These are phyloP conservation scores for Octonoba sinensis DNA, from an alignment of 2,888 invertebrate genomes.

Conservation along the genomic window DNA sequence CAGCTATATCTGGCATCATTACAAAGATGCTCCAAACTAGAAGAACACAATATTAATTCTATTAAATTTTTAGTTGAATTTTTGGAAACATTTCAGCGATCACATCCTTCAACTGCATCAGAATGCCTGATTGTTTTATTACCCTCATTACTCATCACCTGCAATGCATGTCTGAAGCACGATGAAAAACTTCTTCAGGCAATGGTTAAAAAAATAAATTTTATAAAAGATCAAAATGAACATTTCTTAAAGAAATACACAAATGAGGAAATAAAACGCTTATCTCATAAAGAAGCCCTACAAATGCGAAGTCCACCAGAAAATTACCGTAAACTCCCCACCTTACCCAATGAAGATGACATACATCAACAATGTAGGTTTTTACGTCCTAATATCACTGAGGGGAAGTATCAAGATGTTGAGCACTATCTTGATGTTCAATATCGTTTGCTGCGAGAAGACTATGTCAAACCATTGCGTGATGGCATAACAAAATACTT, in stretches of 20 bases:
- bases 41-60: constrained; percentile 29
- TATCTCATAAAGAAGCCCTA: constrained; percentile 31
- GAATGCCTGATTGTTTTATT: constrained; percentile 30
- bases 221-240: constrained; percentile 34
- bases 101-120: constrained; percentile 31
- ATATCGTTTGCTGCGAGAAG: constrained; percentile 83
- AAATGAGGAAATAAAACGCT: constrained; percentile 3
- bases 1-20: constrained; percentile 34
- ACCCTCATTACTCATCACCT: constrained; percentile 26
- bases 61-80: constrained; percentile 30
- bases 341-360: constrained; percentile 53
- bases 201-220: constrained; percentile 22
- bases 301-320: constrained; percentile 47
- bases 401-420: constrained; percentile 77
- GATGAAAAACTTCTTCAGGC: background rate
- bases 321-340: constrained; percentile 40
- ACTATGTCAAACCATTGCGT: constrained; percentile 82
- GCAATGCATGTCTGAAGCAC: constrained; percentile 6
- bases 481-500: constrained; percentile 77
- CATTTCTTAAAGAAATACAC: constrained; percentile 8
- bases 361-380: constrained; percentile 68
- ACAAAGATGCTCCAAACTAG: background rate
- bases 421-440: constrained; percentile 85
- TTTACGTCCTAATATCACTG: constrained; percentile 76
- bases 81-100: constrained; percentile 29